Evolutionary conservation across 1,140 invertebrate genomes (phyloP).

Genomic region (Paraescarpia echinospica): DNA sequence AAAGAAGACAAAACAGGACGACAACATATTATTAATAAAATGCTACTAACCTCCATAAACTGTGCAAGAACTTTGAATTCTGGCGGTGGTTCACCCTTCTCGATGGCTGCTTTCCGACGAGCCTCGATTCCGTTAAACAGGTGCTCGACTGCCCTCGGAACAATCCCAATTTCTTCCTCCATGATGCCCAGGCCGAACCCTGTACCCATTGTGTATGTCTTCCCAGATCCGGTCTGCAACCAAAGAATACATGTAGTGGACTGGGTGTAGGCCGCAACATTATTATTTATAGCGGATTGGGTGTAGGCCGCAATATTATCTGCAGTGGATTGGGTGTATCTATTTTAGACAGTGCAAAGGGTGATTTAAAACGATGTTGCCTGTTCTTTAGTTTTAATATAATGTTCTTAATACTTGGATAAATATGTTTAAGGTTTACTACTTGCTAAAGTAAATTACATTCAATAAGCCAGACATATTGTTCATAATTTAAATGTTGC

Average conservation of each 20-base stretch:
- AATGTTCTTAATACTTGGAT: no score
- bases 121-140: slow-evolving; percentile 67
- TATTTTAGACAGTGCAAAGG: neutral
- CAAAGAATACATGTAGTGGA: neutral
- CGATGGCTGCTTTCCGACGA: slow-evolving; percentile 59
- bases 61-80: slow-evolving; percentile 61
- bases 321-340: no score
- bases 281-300: neutral
- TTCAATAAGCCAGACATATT: no score
- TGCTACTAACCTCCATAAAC: slow-evolving; percentile 55
- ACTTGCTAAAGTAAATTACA: no score
- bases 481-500: no score
- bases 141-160: slow-evolving; percentile 60
- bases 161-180: slow-evolving; percentile 56
- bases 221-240: slow-evolving; percentile 68
- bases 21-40: neutral
- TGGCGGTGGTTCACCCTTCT: slow-evolving; percentile 51
- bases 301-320: no score
- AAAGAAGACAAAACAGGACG: neutral
- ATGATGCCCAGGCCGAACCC: slow-evolving; percentile 81
- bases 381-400: no score
- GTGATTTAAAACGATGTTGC: neutral
- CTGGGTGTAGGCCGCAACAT: no score
- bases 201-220: slow-evolving; percentile 99
- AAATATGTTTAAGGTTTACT: no score